Conservation (phyloP, 2,888 invertebrate species). For the Marasmarcha lunaedactyla region DNA sequence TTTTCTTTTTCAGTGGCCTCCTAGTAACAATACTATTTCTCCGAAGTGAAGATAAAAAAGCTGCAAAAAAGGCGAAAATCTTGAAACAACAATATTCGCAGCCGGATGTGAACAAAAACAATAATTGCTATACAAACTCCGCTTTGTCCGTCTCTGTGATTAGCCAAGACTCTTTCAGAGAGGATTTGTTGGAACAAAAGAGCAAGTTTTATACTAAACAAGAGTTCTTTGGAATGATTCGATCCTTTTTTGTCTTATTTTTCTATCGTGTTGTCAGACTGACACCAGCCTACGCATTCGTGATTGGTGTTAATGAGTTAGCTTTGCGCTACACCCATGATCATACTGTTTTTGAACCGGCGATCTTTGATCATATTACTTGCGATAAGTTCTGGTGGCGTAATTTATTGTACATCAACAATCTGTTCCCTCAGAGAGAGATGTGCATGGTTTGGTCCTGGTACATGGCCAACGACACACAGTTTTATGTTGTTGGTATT, state of each 20-base stretch:
- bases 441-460: constrained; percentile 88
- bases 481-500: constrained; percentile 79
- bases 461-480: constrained; percentile 86
- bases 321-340: constrained; percentile 78
- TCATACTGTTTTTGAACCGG: constrained; percentile 79
- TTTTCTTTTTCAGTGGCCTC: constrained; percentile 71
- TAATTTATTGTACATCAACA: constrained; percentile 86
- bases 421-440: constrained; percentile 79
- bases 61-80: constrained; percentile 27
- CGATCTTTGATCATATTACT: constrained; percentile 77
- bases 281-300: constrained; percentile 85
- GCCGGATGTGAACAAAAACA: constrained; percentile 49
- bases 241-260: constrained; percentile 62
- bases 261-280: constrained; percentile 75
- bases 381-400: constrained; percentile 87
- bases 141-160: constrained; percentile 51
- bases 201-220: constrained; percentile 35
- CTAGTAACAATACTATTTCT: constrained; percentile 80
- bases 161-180: constrained; percentile 56
- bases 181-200: constrained; percentile 49
- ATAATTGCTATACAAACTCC: constrained; percentile 55
- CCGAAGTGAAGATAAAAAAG: constrained; percentile 71
- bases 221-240: constrained; percentile 44
- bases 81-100: constrained; percentile 23
- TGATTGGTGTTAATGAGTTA: constrained; percentile 80